Evolutionary conservation across 2,113 vertebrate genomes (phyloP).

Genomic region (Corythoichthys intestinalis): DNA sequence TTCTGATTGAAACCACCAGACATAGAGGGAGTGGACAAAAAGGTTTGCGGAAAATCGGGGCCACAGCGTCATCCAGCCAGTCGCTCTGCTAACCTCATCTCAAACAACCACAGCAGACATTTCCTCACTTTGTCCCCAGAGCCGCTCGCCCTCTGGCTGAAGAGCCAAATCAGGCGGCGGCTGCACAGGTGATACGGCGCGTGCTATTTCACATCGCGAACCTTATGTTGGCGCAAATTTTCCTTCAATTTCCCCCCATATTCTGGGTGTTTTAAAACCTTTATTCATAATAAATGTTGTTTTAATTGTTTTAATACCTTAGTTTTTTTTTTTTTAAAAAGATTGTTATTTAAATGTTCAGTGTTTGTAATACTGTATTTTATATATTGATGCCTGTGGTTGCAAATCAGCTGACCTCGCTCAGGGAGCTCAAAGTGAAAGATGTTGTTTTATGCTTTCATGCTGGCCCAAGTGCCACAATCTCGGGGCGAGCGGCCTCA

Average conservation of each 20-base stretch:
- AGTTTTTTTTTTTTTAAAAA: too few species aligned
- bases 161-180: constrained; percentile 49
- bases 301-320: not conserved
- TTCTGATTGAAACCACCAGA: constrained; percentile 63
- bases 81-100: constrained; percentile 65
- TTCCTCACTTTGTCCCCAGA: constrained; percentile 59
- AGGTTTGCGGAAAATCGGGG: constrained; percentile 65
- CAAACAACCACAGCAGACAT: constrained; percentile 65
- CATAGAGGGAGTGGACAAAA: constrained; percentile 63
- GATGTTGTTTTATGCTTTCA: constrained; percentile 55
- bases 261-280: not conserved
- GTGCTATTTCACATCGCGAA: constrained; percentile 42
- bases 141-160: constrained; percentile 46
- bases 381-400: constrained; percentile 57
- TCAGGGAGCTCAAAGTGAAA: constrained; percentile 59
- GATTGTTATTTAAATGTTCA: not conserved
- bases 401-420: constrained; percentile 51
- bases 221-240: constrained; percentile 18
- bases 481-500: constrained; percentile 40
- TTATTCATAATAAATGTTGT: not conserved
- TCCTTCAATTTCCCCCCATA: not conserved
- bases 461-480: constrained; percentile 49
- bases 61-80: constrained; percentile 60
- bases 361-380: constrained; percentile 41
- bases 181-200: constrained; percentile 54